Evolutionary conservation across 1,140 invertebrate genomes (phyloP).

Genomic region (Sarcophaga peregrina): DNA sequence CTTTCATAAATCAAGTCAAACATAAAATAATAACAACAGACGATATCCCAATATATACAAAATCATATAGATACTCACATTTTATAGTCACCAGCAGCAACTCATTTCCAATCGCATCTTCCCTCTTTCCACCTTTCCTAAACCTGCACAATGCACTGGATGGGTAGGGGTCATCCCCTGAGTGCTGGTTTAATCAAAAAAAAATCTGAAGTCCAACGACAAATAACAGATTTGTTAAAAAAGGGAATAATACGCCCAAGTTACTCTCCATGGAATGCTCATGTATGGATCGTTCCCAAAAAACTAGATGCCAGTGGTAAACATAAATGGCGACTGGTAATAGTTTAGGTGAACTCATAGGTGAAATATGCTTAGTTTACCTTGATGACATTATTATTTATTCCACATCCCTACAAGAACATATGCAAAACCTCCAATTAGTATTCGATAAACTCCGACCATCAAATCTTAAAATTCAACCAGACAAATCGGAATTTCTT

Average conservation of each 20-base stretch:
- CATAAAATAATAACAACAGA: too few relatives aligned
- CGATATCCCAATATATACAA: slow-evolving; percentile 42
- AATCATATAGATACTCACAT: slow-evolving; percentile 43
- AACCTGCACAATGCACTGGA: too few relatives aligned
- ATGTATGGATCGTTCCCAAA: too few relatives aligned
- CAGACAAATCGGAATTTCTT: slow-evolving; percentile 44
- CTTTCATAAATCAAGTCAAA: too few relatives aligned
- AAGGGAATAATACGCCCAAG: slow-evolving; percentile 31
- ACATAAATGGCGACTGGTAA: slow-evolving; percentile 55
- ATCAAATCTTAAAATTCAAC: slow-evolving; percentile 42
- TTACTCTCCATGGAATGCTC: slow-evolving; percentile 43
- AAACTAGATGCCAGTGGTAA: too few relatives aligned
- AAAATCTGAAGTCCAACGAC: slow-evolving; percentile 5
- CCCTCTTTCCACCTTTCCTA: too few relatives aligned
- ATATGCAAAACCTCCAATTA: slow-evolving; percentile 8
- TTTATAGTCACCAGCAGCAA: too few relatives aligned
- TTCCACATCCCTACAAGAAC: slow-evolving; percentile 41
- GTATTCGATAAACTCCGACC: too few relatives aligned
- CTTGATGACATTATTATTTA: slow-evolving; percentile 36
- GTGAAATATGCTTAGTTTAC: slow-evolving; percentile 41
- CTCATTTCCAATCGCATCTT: too few relatives aligned
- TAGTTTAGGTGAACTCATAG: slow-evolving; percentile 29
- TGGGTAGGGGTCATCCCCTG: too few relatives aligned
- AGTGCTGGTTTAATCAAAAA: too few relatives aligned
- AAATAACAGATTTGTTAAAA: slow-evolving; percentile 24